Conservation (phyloP, 64 coral and sea anemone species). For the Pocillopora verrucosa region DNA sequence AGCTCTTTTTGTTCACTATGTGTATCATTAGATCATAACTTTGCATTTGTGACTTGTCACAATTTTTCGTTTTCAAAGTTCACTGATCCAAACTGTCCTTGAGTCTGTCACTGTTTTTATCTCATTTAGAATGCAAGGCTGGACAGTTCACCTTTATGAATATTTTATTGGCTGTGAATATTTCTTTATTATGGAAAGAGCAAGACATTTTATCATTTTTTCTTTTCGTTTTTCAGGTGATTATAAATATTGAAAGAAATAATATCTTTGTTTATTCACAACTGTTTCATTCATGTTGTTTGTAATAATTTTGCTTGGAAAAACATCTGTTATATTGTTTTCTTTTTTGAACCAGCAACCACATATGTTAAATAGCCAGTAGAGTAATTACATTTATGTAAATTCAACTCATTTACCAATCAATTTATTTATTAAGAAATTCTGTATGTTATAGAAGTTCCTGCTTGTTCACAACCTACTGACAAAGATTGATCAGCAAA, state of each 20-base stretch:
- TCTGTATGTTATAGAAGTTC: not conserved
- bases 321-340: not conserved
- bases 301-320: not conserved
- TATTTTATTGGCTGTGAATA: conserved; percentile 14
- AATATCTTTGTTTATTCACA: not conserved
- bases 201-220: not conserved
- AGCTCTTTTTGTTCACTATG: not conserved
- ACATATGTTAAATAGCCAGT: not conserved
- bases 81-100: not conserved
- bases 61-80: not conserved
- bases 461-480: not conserved
- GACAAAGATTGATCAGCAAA: not conserved
- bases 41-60: not conserved
- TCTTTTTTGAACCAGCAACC: not conserved
- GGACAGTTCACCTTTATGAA: conserved; percentile 24
- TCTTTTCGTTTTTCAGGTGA: not conserved
- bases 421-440: conserved; percentile 13
- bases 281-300: no score
- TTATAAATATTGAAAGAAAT: not conserved
- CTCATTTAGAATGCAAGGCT: conserved; percentile 16
- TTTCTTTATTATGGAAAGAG: not conserved
- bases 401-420: conserved; percentile 31
- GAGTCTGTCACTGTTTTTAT: not conserved
- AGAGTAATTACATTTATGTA: conserved; percentile 9
- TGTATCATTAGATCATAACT: not conserved